Evolutionary conservation across 1,140 invertebrate genomes (phyloP), one percentile per base, ranked within the genome.

Genomic region (Daktulosphaira vitifoliae): DNA sequence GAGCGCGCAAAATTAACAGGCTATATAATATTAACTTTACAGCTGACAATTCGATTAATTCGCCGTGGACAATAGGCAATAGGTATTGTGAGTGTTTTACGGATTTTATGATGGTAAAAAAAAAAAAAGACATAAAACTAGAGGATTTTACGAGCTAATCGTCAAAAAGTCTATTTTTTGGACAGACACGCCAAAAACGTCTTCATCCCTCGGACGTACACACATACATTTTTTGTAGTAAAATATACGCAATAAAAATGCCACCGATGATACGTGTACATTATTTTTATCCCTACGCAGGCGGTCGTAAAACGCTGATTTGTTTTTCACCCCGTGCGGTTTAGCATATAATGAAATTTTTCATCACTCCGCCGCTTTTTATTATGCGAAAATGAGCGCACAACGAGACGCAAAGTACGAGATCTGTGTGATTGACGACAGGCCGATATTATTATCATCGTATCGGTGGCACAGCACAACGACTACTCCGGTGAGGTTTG

Each of bases 101-200:
- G 53, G 22, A 42, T 56, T 56, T 56, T 56, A 56, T 20, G 53
- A 56, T 7, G 51, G n/a, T n/a, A n/a, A n/a, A n/a, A n/a, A n/a
- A n/a, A n/a, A 18, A 53, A 38, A 38, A 39, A 16, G 1, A 20
- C 54, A 29, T 29, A 44, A 46, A 29, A 59, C 54, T 8, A 20
- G 23, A 25, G 16, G 25, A 46, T 59, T 59, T 59, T 59, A 59
- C 54, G 54, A 59, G 54, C 54, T 59, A 59, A 59, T 59, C 38
- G 54, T 46, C 54, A 46, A 59, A n/a, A 46, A 44, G 39, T 46
- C 39, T 46, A 20, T 56, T 56, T 56, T 42, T 56, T 11, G 38
- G 53, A 25, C 22, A n/a, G n/a, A n/a, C 29, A 33, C 5, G 29
- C 22, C 37, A 42, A 42, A 37, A 44, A 56, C 53, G 53, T 56